These are phyloP conservation scores for Sphinx pinastri DNA, from an alignment of 2,888 invertebrate species.

Conservation along the genomic window DNA sequence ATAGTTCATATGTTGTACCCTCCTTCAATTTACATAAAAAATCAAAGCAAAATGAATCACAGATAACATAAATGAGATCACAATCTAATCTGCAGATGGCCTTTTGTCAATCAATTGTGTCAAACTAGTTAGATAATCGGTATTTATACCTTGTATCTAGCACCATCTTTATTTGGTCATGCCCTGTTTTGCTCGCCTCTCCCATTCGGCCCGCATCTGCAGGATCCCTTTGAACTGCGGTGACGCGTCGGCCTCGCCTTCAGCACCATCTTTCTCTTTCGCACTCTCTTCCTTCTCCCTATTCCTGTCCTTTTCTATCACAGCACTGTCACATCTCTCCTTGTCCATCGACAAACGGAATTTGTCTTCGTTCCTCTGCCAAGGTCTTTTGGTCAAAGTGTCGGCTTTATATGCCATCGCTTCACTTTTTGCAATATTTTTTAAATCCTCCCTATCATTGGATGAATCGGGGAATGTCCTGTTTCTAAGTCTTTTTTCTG, in stretches of 20 bases:
- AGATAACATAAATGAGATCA: too few relatives aligned
- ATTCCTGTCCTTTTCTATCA: conserved; percentile 71
- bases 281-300: conserved; percentile 61
- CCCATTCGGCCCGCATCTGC: conserved; percentile 91
- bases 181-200: conserved; percentile 89
- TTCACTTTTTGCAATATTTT: conserved; percentile 71
- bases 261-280: conserved; percentile 61
- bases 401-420: conserved; percentile 75
- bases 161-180: conserved; percentile 84
- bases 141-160: conserved; percentile 62
- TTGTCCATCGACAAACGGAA: conserved; percentile 65
- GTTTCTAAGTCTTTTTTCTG: conserved; percentile 77
- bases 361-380: conserved; percentile 72
- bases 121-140: too few relatives aligned
- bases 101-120: background rate
- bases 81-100: too few relatives aligned
- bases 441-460: conserved; percentile 77
- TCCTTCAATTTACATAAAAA: too few relatives aligned
- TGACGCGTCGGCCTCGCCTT: conserved; percentile 69
- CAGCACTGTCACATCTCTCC: conserved; percentile 71
- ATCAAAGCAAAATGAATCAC: too few relatives aligned
- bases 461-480: conserved; percentile 79
- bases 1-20: too few relatives aligned
- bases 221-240: conserved; percentile 88
- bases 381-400: conserved; percentile 71